A percentile compares a stretch with the other conserved stretches of the same genome.
Conservation (phyloP, 2,113 vertebrate genomes). For the Burhinus bistriatus region DNA sequence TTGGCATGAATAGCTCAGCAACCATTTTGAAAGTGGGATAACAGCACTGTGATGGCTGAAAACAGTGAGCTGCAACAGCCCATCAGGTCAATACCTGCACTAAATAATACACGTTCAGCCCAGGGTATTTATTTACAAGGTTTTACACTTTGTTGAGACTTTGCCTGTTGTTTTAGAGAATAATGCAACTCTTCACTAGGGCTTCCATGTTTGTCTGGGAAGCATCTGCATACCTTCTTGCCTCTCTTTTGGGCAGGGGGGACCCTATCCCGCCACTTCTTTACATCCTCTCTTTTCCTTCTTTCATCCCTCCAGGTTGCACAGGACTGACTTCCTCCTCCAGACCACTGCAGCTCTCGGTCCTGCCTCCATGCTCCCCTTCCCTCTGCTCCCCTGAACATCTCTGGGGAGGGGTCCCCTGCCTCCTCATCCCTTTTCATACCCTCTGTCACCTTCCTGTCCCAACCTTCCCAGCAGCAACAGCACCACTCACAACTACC, state of each 20-base stretch:
- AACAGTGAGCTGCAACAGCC: not conserved
- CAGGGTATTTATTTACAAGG: not conserved
- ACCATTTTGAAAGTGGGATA: not conserved
- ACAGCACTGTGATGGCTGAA: not conserved
- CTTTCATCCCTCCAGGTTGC: not conserved
- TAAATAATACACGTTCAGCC: not conserved
- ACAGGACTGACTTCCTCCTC: not conserved
- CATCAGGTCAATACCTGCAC: not conserved
- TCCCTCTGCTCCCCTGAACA: not conserved
- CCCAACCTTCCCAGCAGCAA: not conserved
- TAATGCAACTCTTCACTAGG: not conserved
- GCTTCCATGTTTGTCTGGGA: not conserved
- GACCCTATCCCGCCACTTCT: not conserved
- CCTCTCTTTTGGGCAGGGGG: not conserved
- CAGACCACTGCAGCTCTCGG: accelerated
- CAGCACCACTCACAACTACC: not conserved
- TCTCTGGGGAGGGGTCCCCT: not conserved
- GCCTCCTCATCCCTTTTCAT: not conserved
- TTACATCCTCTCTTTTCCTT: not conserved
- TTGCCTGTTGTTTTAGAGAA: not conserved
- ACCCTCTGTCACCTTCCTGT: not conserved
- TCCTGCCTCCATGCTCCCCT: not conserved
- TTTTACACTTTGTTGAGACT: not conserved
- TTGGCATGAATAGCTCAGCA: not conserved
- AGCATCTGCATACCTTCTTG: not conserved